Conservation (phyloP, 2,888 invertebrate species). For the Branchellion lobata region DNA sequence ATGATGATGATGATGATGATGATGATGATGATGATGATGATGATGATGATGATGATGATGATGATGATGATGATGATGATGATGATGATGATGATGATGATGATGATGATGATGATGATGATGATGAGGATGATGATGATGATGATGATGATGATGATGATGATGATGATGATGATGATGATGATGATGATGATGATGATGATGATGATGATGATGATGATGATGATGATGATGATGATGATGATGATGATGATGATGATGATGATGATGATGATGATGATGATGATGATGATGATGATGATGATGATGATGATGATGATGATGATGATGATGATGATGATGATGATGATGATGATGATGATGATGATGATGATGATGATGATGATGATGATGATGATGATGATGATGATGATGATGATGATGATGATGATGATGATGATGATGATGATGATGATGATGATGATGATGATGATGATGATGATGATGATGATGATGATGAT, state of each 20-base stretch:
- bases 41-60: slow-evolving; percentile 10
- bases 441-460: neutral
- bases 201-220: slow-evolving; percentile 10
- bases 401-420: neutral
- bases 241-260: slow-evolving; percentile 9
- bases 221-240: slow-evolving; percentile 10
- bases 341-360: neutral
- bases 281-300: neutral
- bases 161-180: slow-evolving; percentile 10
- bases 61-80: slow-evolving; percentile 9
- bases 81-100: slow-evolving; percentile 9
- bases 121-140: no score
- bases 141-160: slow-evolving; percentile 10
- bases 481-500: neutral
- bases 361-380: neutral
- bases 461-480: neutral
- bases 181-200: slow-evolving; percentile 9
- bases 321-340: neutral
- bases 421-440: neutral
- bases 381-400: neutral
- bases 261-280: neutral
- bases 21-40: slow-evolving; percentile 9
- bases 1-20: slow-evolving; percentile 9
- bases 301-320: slow-evolving; percentile 5
- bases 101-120: no score